Base-by-base conservation (phyloP, 2,797 vertebrate genomes). In the Gila robusta region DNA sequence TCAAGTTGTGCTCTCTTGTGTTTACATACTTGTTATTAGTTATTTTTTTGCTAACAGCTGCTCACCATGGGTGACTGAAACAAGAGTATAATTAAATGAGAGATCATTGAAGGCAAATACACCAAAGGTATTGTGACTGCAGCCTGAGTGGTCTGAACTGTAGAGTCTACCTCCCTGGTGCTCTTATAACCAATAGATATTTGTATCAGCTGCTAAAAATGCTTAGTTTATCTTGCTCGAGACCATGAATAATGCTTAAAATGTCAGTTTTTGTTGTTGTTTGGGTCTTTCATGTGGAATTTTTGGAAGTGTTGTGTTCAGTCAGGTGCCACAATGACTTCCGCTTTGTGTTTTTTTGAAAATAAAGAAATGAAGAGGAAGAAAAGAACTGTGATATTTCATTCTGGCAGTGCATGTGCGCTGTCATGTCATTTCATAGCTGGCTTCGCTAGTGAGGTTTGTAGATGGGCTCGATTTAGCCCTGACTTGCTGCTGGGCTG, bases 81-180 rank as follows among this genome's bases (percentile, higher is more conserved):
- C 92, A 92, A 92, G 90, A 82, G 17, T 89, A 91, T 91, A 94
- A 94, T 95, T 94, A 92, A 92, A 91, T 82, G 85, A 90, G 86
- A 79, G 86, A 88, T 89, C 91, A 92, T 88, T 92, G 90, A 93
- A 89, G 88, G 74, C 84, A 80, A 83, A 86, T 79, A 84, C 85
- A 73, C 77, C 80, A 72, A 86, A 79, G 74, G 78, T 70, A n/a
- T 76, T 79, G 56, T 87, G 84, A 76, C 66, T 82, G 67, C 79
- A 83, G 19, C 35, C 81, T 86, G 84, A 85, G 56, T 84, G 72
- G 81, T 87, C 79, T 70, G 67, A 83, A 83, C 73, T 49, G 74
- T 41, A 21, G 73, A 47, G 70, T 87, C 59, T n/a, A 72, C 79
- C 79, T 74, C 76, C 78, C 88, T 70, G 74, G 79, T 85, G 83